These are phyloP conservation scores for Cremastinae sp. DNA, from an alignment of 2,888 invertebrate species.

Conservation along the genomic window DNA sequence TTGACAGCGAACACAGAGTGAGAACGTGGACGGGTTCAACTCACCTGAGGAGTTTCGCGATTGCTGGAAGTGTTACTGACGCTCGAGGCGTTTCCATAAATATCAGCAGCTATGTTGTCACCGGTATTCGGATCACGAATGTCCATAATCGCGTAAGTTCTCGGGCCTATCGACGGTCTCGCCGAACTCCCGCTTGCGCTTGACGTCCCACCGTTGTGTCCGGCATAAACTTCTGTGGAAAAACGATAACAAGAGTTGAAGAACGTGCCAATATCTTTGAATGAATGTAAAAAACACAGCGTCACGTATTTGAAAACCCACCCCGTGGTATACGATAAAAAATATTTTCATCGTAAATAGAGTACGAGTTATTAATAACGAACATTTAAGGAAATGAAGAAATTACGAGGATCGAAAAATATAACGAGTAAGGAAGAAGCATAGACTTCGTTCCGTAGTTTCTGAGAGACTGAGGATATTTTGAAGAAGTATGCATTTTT, in stretches of 20 bases:
- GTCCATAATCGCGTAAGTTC: conserved; percentile 76
- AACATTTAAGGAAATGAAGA: conserved; percentile 3
- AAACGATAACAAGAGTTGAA: conserved; percentile 53
- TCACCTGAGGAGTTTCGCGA: conserved; percentile 81
- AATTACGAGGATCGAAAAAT: neutral
- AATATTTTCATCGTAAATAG: conserved; percentile 10
- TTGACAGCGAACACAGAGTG: conserved; percentile 7
- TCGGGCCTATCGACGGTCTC: conserved; percentile 68
- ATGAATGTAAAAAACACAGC: neutral
- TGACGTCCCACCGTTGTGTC: conserved; percentile 72
- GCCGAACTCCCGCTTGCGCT: conserved; percentile 62
- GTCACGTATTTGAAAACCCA: too few species aligned
- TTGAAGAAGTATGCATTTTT: neutral
- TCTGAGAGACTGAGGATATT: conserved; percentile 10
- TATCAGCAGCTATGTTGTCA: conserved; percentile 82
- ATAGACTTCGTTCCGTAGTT: neutral
- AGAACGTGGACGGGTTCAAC: conserved; percentile 53
- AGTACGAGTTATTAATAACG: conserved; percentile 18
- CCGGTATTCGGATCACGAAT: conserved; percentile 82
- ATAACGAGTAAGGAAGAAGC: neutral
- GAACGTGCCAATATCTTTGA: conserved; percentile 13
- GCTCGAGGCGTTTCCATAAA: conserved; percentile 80
- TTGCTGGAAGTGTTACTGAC: conserved; percentile 81
- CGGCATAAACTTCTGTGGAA: conserved; percentile 72
- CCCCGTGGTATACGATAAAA: too few species aligned